These are phyloP conservation scores for Ptiloglossa arizonensis DNA, from an alignment of 1,140 invertebrate genomes.

Conservation along the genomic window DNA sequence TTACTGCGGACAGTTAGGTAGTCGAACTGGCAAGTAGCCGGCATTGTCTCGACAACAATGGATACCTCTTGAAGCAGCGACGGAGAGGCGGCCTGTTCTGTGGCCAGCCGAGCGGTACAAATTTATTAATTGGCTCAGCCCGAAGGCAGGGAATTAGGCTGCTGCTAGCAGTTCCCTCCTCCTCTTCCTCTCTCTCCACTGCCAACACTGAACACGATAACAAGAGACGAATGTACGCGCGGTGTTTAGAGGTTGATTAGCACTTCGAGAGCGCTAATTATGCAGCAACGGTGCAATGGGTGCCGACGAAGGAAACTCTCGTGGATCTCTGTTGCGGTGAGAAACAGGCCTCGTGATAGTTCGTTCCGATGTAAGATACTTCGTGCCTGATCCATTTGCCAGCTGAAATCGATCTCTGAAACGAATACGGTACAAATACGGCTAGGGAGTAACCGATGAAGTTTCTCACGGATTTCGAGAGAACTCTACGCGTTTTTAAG, in stretches of 20 bases:
- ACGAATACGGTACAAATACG: too few species aligned
- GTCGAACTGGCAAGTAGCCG: constrained; percentile 68
- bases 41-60: constrained; percentile 69
- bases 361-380: too few species aligned
- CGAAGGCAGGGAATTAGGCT: constrained; percentile 59
- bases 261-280: constrained; percentile 53
- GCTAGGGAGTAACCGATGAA: too few species aligned
- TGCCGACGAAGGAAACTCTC: neutral
- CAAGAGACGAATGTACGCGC: constrained; percentile 31
- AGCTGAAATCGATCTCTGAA: too few species aligned
- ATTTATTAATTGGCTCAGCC: constrained; percentile 71
- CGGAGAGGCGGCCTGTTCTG: constrained; percentile 60
- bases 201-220: constrained; percentile 44
- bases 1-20: constrained; percentile 62
- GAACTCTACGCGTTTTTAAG: too few species aligned
- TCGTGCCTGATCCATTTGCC: too few species aligned
- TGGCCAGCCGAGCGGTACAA: constrained; percentile 61
- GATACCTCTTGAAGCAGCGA: constrained; percentile 57
- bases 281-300: neutral
- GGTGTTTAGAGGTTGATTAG: constrained; percentile 54
- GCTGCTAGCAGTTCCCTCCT: constrained; percentile 4
- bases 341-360: too few species aligned
- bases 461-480: too few species aligned
- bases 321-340: too few species aligned
- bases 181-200: too few species aligned